Evolutionary conservation across 2,113 vertebrate genomes (phyloP).

Genomic region (Turnix velox): DNA sequence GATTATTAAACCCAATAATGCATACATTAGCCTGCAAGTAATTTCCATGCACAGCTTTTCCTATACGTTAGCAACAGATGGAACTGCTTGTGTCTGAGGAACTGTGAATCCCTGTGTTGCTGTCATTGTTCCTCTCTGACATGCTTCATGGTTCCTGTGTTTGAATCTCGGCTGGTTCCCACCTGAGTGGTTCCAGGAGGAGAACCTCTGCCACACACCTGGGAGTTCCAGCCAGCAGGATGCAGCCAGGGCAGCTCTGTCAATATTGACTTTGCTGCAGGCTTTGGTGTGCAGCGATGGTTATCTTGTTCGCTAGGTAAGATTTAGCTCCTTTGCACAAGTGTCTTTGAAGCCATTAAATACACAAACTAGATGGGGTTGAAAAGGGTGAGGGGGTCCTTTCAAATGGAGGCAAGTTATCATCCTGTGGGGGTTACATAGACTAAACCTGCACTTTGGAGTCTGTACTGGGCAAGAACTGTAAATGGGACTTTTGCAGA

Average conservation of each 20-base stretch:
- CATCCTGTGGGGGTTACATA: neutral
- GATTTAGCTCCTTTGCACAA: neutral
- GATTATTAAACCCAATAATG: neutral
- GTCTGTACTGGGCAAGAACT: neutral
- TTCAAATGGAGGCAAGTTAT: neutral
- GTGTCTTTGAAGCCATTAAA: constrained; percentile 25
- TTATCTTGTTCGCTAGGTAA: neutral
- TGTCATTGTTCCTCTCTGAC: neutral
- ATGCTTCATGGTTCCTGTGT: neutral
- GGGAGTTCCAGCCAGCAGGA: neutral
- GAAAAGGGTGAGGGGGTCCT: neutral
- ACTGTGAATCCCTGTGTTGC: rapidly evolving
- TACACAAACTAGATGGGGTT: neutral
- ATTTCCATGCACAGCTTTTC: neutral
- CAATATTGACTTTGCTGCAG: constrained; percentile 51
- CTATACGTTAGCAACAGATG: neutral
- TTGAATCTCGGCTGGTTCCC: neutral
- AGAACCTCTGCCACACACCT: neutral
- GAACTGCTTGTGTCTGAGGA: neutral
- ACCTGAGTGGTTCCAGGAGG: neutral
- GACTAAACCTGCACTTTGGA: neutral
- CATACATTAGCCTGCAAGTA: neutral
- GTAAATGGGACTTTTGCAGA: neutral
- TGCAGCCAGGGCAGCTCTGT: neutral
- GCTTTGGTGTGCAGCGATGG: neutral